Percentiles rank a stretch among this genome's conserved stretches.
phyloP scores from a whole-genome alignment of 2,888 invertebrate genomes.

The Boloria selene region DNA sequence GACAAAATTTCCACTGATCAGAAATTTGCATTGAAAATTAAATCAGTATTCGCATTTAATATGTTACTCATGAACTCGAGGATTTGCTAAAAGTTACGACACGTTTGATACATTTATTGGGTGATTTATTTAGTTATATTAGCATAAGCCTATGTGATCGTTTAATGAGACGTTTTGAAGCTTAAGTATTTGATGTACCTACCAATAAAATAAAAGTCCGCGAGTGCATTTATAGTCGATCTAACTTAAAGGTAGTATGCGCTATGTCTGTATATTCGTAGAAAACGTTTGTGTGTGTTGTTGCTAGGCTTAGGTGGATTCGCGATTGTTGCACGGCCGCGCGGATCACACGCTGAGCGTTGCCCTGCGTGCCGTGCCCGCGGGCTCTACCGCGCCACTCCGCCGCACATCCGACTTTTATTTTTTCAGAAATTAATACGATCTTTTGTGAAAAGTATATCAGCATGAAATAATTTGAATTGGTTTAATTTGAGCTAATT shows the following conservation, averaged over 20 bases:
- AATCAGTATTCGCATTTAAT: slow-evolving; percentile 22
- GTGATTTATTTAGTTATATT: slow-evolving; percentile 8
- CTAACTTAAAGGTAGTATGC: slow-evolving; percentile 56
- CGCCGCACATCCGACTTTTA: slow-evolving; percentile 9
- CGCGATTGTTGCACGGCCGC: slow-evolving; percentile 74
- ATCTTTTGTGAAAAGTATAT: too few species aligned
- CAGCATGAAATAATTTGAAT: too few species aligned
- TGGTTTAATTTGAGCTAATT: too few species aligned
- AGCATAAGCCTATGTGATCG: slow-evolving; percentile 4
- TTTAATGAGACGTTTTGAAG: slow-evolving; percentile 3
- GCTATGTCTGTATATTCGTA: slow-evolving; percentile 56
- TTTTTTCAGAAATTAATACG: slow-evolving; percentile 3
- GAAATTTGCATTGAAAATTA: slow-evolving; percentile 44
- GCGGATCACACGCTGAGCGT: slow-evolving; percentile 80
- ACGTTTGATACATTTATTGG: slow-evolving; percentile 12
- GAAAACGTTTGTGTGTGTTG: slow-evolving; percentile 63
- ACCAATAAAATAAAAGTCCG: slow-evolving; percentile 39
- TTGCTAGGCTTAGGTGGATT: slow-evolving; percentile 76
- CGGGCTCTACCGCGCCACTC: slow-evolving; percentile 34
- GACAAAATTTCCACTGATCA: slow-evolving; percentile 49
- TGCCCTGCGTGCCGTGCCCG: slow-evolving; percentile 58
- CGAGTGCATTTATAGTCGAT: slow-evolving; percentile 48
- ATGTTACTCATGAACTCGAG: neutral
- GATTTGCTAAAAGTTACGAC: slow-evolving; percentile 14
- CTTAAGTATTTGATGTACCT: slow-evolving; percentile 1